Evolutionary conservation across 2,113 vertebrate genomes (phyloP).

Genomic region (Anhinga anhinga): DNA sequence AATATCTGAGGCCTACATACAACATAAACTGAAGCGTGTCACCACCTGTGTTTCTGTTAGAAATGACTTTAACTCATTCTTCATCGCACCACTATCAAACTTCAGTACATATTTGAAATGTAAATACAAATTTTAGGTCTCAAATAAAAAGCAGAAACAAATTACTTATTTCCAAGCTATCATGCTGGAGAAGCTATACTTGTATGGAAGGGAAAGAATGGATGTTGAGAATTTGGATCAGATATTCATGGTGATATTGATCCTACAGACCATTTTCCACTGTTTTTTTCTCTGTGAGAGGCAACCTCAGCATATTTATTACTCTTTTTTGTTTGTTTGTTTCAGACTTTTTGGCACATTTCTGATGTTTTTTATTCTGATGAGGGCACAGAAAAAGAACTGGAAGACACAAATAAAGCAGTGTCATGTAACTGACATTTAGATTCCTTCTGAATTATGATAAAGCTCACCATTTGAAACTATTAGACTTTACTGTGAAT

Average conservation of each 20-base stretch:
- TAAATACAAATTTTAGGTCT: background rate
- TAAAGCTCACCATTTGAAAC: background rate
- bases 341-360: background rate
- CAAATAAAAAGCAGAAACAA: background rate
- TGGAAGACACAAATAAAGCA: background rate
- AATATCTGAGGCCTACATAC: background rate
- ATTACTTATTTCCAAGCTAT: background rate
- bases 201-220: background rate
- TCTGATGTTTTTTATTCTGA: background rate
- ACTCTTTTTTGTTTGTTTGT: background rate
- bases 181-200: background rate
- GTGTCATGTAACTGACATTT: background rate
- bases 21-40: fast-evolving
- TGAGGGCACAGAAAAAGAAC: background rate
- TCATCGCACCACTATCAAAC: background rate
- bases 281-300: background rate
- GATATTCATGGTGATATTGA: background rate
- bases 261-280: background rate
- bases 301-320: background rate
- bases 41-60: background rate
- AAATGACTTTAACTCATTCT: background rate
- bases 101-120: background rate
- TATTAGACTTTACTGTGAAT: background rate
- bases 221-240: background rate
- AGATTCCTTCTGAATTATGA: background rate